phyloP scores from a whole-genome alignment of 2,113 vertebrate genomes.

The Microtus richardsoni region DNA sequence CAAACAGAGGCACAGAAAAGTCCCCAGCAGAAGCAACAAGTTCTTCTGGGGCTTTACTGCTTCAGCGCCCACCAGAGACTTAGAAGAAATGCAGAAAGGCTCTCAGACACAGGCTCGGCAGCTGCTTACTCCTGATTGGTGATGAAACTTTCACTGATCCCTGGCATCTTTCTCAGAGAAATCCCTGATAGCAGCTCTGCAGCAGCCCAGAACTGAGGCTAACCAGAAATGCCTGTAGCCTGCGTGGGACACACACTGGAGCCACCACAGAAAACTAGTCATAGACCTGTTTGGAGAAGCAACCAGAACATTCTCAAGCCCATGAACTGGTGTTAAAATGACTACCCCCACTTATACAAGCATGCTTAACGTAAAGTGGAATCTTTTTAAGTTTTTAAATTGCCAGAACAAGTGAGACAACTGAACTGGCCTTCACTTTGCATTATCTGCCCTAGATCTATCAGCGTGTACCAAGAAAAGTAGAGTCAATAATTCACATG shows the following conservation, averaged over 20 bases:
- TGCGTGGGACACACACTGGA: background rate
- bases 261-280: background rate
- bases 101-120: background rate
- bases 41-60: background rate
- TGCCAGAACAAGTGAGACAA: background rate
- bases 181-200: background rate
- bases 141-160: background rate
- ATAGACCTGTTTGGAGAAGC: background rate
- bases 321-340: background rate
- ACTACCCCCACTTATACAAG: background rate
- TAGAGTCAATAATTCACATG: constrained; percentile 9
- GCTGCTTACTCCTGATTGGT: background rate
- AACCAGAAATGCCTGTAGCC: background rate
- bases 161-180: background rate
- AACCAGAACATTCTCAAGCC: background rate
- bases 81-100: background rate
- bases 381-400: background rate
- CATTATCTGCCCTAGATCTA: background rate
- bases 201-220: background rate
- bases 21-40: background rate
- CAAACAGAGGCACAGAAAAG: background rate
- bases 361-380: background rate
- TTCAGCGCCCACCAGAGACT: background rate
- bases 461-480: background rate
- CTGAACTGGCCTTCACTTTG: background rate